Percentiles rank a stretch among this genome's conserved stretches.
phyloP scores from a whole-genome alignment of 2,797 vertebrate genomes.

The Babyrousa celebensis region DNA sequence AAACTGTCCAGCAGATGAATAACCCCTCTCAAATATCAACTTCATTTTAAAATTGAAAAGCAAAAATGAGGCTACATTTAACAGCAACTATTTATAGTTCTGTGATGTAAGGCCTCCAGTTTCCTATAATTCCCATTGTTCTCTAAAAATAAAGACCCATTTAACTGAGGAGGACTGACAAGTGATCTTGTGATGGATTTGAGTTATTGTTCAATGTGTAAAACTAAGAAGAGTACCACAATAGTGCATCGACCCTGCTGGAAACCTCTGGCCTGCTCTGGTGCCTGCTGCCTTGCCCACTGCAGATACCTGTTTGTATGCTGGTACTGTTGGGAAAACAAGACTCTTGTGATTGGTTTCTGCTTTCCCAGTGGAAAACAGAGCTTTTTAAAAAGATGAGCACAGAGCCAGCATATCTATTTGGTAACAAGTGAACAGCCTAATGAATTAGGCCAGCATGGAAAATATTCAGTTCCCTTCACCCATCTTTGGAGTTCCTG shows the following conservation, averaged over 20 bases:
- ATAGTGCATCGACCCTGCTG: rapidly evolving
- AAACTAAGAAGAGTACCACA: background rate
- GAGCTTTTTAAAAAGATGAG: background rate
- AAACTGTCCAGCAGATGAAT: conserved; percentile 75
- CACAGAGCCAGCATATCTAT: background rate
- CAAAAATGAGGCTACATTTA: conserved; percentile 52
- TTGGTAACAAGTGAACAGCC: background rate
- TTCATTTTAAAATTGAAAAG: conserved; percentile 77
- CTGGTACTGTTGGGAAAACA: background rate
- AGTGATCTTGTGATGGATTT: conserved; percentile 78
- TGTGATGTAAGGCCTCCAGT: conserved; percentile 78
- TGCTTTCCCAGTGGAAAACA: conserved; percentile 35
- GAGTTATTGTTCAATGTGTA: conserved; percentile 68
- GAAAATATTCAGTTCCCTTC: background rate
- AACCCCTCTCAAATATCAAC: conserved; percentile 64
- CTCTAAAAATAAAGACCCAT: conserved; percentile 82
- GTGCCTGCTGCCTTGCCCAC: background rate
- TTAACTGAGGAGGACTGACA: conserved; percentile 48
- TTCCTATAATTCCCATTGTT: conserved; percentile 79
- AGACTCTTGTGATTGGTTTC: background rate
- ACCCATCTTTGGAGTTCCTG: background rate
- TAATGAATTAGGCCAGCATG: background rate
- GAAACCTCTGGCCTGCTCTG: background rate
- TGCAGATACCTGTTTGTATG: background rate
- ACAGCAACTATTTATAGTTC: conserved; percentile 75